phyloP scores from a whole-genome alignment of 2,113 vertebrate species.

The Pteruthius melanotis region DNA sequence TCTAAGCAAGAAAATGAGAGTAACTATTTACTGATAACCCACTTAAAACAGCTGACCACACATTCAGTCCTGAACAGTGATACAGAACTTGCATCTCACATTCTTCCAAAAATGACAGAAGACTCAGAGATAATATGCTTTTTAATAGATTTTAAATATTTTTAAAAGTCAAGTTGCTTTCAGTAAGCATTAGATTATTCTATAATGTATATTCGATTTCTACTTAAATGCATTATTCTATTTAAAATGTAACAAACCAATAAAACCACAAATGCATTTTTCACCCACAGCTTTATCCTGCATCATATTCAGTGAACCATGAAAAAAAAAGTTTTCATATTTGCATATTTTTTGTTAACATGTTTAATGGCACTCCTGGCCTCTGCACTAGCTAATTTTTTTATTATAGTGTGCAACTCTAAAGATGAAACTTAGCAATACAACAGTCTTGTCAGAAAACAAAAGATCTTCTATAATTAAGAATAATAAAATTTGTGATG shows the following conservation, averaged over 20 bases:
- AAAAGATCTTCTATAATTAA: background rate
- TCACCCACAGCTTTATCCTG: background rate
- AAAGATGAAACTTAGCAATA: background rate
- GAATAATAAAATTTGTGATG: background rate
- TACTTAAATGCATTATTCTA: background rate
- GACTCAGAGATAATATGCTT: background rate
- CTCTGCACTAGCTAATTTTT: background rate
- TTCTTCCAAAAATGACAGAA: background rate
- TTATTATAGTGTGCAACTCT: background rate
- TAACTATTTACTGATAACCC: background rate
- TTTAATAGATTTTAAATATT: background rate
- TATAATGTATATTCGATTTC: background rate
- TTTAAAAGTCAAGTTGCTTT: background rate
- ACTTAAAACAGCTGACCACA: background rate
- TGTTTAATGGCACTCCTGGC: background rate
- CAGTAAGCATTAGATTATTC: background rate
- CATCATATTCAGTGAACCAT: background rate
- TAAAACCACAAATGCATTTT: background rate
- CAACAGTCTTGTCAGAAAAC: background rate
- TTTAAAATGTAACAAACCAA: background rate
- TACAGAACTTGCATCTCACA: background rate
- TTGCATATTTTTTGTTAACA: background rate
- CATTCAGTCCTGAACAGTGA: background rate
- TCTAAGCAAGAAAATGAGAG: background rate
- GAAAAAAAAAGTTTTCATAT: background rate